Conservation (phyloP, 2,113 vertebrate species). For the Xyliphius kryptos region DNA sequence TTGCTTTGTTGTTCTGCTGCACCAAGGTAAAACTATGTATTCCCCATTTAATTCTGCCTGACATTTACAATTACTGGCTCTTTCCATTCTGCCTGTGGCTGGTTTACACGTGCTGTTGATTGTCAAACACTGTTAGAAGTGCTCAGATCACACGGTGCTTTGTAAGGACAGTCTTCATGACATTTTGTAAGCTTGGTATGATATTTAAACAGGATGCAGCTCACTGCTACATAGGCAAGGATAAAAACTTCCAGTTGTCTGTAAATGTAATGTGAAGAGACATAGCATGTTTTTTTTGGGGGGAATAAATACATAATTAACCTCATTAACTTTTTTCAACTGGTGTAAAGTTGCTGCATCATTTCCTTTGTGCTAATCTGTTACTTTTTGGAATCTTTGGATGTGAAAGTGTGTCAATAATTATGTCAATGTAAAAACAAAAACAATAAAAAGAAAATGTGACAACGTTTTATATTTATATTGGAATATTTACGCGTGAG, state of each 20-base stretch:
- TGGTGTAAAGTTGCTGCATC: too few relatives aligned
- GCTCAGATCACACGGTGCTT: conserved; percentile 58
- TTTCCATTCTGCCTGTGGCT: conserved; percentile 62
- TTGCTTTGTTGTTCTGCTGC: conserved; percentile 43
- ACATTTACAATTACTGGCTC: conserved; percentile 70
- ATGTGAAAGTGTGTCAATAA: too few relatives aligned
- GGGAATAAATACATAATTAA: too few relatives aligned
- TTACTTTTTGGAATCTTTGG: too few relatives aligned
- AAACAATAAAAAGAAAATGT: too few relatives aligned
- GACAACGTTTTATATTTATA: too few relatives aligned
- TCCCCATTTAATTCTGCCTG: conserved; percentile 66
- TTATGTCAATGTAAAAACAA: too few relatives aligned
- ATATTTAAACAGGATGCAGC: conserved; percentile 37
- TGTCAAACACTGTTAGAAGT: conserved; percentile 68
- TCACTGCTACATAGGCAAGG: conserved; percentile 42
- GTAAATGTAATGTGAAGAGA: conserved; percentile 48
- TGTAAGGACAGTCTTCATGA: conserved; percentile 49
- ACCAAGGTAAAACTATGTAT: conserved; percentile 60
- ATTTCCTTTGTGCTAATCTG: too few relatives aligned
- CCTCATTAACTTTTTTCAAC: too few relatives aligned
- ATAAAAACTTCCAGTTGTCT: conserved; percentile 47
- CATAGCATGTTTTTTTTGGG: too few relatives aligned
- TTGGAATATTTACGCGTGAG: too few relatives aligned
- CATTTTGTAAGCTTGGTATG: conserved; percentile 35
- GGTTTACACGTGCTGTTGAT: conserved; percentile 65